Evolutionary conservation across 1,140 invertebrate species (phyloP).

Genomic region (Bilobella aurantiaca): DNA sequence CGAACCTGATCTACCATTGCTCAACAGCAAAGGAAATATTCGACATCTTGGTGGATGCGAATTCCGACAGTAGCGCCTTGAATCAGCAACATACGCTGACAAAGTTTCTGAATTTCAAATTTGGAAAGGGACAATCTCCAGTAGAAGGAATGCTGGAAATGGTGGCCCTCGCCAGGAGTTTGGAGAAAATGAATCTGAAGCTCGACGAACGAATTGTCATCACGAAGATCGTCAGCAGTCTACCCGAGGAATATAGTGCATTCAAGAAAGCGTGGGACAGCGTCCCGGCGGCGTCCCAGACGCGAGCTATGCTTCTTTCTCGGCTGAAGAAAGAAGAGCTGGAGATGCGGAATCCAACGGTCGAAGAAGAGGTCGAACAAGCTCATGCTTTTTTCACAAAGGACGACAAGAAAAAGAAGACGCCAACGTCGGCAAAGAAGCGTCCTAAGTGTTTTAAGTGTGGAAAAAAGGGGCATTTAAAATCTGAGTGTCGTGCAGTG

Average conservation of each 20-base stretch:
- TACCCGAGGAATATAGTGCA: conserved; percentile 12
- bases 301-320: conserved; percentile 5
- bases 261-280: conserved; percentile 20
- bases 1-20: not conserved
- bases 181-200: conserved; percentile 8
- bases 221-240: conserved; percentile 9
- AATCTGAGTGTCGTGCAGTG: not conserved
- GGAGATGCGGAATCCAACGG: not conserved
- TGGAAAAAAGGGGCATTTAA: not conserved
- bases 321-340: conserved; percentile 12
- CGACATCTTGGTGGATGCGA: not conserved
- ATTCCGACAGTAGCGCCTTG: conserved; percentile 4
- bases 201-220: not conserved
- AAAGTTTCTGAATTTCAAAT: conserved; percentile 11
- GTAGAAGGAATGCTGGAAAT: conserved; percentile 6
- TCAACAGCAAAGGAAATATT: conserved; percentile 9
- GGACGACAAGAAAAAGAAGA: not conserved
- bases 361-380: not conserved
- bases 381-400: too few relatives aligned
- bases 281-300: conserved; percentile 7
- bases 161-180: not conserved
- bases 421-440: not conserved
- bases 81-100: conserved; percentile 14
- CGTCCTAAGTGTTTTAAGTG: not conserved
- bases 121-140: not conserved